These are phyloP conservation scores for Mastomys coucha DNA, from an alignment of 2,113 vertebrate species.

Conservation along the genomic window DNA sequence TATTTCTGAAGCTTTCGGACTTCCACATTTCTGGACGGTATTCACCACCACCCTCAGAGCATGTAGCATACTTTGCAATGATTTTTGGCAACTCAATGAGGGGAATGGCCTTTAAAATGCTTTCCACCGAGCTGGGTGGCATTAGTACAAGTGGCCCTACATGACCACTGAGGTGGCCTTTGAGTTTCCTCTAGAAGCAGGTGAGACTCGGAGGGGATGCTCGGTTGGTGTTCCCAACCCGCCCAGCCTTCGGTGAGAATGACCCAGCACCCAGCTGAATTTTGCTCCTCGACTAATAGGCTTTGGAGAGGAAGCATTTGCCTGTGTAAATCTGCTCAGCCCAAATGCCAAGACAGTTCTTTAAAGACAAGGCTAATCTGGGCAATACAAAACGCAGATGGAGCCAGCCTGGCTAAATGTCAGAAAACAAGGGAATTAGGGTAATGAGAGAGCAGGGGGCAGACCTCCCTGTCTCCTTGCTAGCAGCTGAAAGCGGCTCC, in stretches of 20 bases:
- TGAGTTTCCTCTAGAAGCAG: background rate
- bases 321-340: slow-evolving; percentile 49
- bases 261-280: background rate
- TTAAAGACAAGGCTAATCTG: slow-evolving; percentile 72
- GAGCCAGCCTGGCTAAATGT: slow-evolving; percentile 65
- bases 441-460: slow-evolving; percentile 14
- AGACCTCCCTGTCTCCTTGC: slow-evolving; percentile 1
- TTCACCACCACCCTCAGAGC: background rate
- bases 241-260: background rate
- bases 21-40: background rate
- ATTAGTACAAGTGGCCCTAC: slow-evolving; percentile 22
- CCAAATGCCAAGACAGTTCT: slow-evolving; percentile 55
- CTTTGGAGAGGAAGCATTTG: background rate
- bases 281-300: slow-evolving; percentile 32
- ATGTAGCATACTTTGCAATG: background rate
- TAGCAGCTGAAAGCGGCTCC: background rate
- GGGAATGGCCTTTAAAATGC: slow-evolving; percentile 31
- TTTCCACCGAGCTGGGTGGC: background rate
- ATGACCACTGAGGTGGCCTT: background rate
- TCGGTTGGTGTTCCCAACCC: background rate
- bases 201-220: background rate
- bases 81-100: slow-evolving; percentile 25
- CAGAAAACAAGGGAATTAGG: slow-evolving; percentile 58
- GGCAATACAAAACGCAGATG: slow-evolving; percentile 67
- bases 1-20: background rate